phyloP scores from a whole-genome alignment of 2,797 vertebrate genomes.

The Muscicapa comitata region DNA sequence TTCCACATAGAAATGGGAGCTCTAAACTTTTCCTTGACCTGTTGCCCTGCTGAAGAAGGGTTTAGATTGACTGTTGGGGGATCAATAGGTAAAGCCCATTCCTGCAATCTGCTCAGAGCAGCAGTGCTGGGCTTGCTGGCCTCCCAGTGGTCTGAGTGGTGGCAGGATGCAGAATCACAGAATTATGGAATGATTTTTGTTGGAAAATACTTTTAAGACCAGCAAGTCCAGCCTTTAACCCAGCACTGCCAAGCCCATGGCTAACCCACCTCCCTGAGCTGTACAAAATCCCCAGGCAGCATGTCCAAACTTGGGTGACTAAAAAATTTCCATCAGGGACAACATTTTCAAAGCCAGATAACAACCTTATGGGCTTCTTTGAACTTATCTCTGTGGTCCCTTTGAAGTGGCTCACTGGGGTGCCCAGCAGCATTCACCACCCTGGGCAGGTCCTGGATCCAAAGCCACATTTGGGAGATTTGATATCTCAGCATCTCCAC shows the following conservation, averaged over 20 bases:
- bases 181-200: neutral
- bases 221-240: neutral
- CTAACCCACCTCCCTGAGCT: rapidly evolving
- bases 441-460: neutral
- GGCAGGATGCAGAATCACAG: neutral
- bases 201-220: neutral
- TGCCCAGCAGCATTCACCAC: neutral
- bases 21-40: neutral
- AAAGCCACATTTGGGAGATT: neutral
- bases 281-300: neutral
- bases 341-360: neutral
- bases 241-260: neutral
- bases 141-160: neutral
- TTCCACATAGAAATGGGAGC: neutral
- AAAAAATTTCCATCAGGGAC: neutral
- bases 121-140: neutral
- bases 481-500: neutral
- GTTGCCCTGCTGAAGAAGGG: neutral
- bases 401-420: neutral
- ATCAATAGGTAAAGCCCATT: rapidly evolving
- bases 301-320: neutral
- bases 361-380: neutral
- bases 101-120: neutral
- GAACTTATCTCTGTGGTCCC: neutral
- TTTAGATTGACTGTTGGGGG: rapidly evolving